Evolutionary conservation across 2,113 vertebrate species (phyloP).

Genomic region (Vombatus ursinus): DNA sequence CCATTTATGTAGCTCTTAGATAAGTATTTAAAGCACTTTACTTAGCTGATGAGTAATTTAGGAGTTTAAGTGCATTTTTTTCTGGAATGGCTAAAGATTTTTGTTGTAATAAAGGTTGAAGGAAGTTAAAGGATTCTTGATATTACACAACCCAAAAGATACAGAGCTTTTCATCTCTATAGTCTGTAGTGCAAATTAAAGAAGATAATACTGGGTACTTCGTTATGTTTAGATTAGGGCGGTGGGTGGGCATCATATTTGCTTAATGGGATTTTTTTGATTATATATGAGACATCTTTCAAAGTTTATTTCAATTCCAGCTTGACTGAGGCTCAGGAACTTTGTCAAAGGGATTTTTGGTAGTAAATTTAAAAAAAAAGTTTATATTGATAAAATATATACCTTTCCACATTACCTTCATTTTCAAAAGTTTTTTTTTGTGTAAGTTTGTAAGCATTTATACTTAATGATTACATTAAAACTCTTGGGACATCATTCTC

Average conservation of each 20-base stretch:
- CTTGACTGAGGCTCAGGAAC: neutral
- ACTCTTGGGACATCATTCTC: neutral
- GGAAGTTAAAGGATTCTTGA: neutral
- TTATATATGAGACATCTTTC: neutral
- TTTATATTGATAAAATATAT: neutral
- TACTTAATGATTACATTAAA: neutral
- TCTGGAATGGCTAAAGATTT: neutral
- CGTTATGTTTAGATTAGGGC: neutral
- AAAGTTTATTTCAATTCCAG: neutral
- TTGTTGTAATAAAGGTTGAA: neutral
- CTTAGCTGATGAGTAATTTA: neutral
- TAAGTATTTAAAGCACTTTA: neutral
- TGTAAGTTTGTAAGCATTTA: neutral
- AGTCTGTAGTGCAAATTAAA: neutral
- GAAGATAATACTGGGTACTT: neutral
- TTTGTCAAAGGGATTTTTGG: neutral
- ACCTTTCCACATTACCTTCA: neutral
- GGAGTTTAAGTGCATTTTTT: neutral
- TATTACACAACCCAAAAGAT: neutral
- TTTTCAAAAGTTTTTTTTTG: neutral
- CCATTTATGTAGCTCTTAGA: neutral
- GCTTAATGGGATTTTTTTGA: neutral
- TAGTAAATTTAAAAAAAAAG: neutral
- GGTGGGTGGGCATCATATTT: neutral
- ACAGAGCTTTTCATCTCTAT: neutral